Base-by-base conservation (phyloP, 2,797 vertebrate species). In the Oreortyx pictus region DNA sequence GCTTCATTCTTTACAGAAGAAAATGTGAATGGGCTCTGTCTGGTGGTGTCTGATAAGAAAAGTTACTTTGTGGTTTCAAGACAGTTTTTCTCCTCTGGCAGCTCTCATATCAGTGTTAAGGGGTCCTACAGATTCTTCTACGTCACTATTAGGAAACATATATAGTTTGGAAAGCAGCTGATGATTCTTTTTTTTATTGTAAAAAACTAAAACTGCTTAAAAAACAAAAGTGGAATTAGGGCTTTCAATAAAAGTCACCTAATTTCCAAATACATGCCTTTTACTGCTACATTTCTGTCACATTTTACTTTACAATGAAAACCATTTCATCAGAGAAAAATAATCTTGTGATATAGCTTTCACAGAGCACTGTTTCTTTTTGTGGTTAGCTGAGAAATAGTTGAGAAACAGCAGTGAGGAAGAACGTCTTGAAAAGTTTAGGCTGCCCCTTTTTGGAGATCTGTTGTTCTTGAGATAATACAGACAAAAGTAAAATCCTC, bases 11-110 rank as follows among this genome's bases (percentile, higher is more conserved):
- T 52, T 19, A 16, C 19, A 17, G 74, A 59, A 65, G 57, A 54
- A 66, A 90, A 90, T 44, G 61, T 64, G 29, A 70, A 84, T 39
- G 76, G 73, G 39, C 54, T 89, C 54, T 90, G 72, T 90, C 75
- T 90, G 89, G 79, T 93, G 46, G 87, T 85, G 74, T 65, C 89
- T 89, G 95, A 93, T 93, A 93, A 88, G 87, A 80, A 47, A 95
- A 90, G 76, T 88, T 83, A 92, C 85, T 92, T 82, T 85, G 72
- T 72, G 93, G 95, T 94, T 94, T 89, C 47, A 37, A 81, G 89
- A 91, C 80, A 78, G 62, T 88, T 91, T 95, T 39, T 70, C 76
- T 87, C 33, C 29, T 76, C 59, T 93, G 85, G 43, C 73, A 95
- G 76, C 46, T 91, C 94, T 88, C 73, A 75, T 70, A 76, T 82